A percentile compares a stretch with the other conserved stretches of the same genome.
phyloP scores from a whole-genome alignment of 1,140 invertebrate genomes.

The Hycleus phaleratus region DNA sequence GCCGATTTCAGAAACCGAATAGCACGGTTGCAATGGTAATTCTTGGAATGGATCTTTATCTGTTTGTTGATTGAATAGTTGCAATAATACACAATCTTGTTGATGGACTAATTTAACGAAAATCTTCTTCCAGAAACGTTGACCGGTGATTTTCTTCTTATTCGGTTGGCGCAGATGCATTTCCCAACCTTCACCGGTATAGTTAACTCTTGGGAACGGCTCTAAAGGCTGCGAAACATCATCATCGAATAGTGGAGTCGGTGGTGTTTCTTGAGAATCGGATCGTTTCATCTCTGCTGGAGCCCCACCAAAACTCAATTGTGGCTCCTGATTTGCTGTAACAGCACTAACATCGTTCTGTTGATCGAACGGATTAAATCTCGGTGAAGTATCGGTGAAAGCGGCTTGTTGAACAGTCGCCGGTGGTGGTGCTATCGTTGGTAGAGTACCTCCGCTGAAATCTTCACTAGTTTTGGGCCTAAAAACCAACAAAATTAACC shows the following conservation, averaged over 20 bases:
- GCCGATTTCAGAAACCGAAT: conserved; percentile 85
- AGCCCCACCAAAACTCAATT: conserved; percentile 24
- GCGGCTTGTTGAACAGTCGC: conserved; percentile 44
- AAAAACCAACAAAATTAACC: conserved; percentile 22
- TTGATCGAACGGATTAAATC: conserved; percentile 72
- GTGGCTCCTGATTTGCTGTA: conserved; percentile 19
- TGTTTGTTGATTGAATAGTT: conserved; percentile 73
- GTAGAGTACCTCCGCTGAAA: conserved; percentile 47
- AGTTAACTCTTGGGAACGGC: conserved; percentile 78
- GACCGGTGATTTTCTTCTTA: conserved; percentile 97
- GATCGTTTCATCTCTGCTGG: conserved; percentile 39
- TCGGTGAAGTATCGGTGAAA: conserved; percentile 45
- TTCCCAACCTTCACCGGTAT: conserved; percentile 86
- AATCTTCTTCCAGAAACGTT: conserved; percentile 97
- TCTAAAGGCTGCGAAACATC: conserved; percentile 88
- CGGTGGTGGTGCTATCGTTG: conserved; percentile 67
- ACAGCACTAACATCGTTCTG: conserved; percentile 47
- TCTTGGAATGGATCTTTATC: conserved; percentile 92
- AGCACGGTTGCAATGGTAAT: conserved; percentile 85
- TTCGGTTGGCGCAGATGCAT: conserved; percentile 93
- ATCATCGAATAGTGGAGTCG: conserved; percentile 90
- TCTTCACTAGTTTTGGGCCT: conserved; percentile 51
- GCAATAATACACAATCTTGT: conserved; percentile 75
- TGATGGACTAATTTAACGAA: conserved; percentile 74
- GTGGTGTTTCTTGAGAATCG: conserved; percentile 72